Conservation (phyloP, 2,113 vertebrate genomes). For the Oostethus manadensis region DNA sequence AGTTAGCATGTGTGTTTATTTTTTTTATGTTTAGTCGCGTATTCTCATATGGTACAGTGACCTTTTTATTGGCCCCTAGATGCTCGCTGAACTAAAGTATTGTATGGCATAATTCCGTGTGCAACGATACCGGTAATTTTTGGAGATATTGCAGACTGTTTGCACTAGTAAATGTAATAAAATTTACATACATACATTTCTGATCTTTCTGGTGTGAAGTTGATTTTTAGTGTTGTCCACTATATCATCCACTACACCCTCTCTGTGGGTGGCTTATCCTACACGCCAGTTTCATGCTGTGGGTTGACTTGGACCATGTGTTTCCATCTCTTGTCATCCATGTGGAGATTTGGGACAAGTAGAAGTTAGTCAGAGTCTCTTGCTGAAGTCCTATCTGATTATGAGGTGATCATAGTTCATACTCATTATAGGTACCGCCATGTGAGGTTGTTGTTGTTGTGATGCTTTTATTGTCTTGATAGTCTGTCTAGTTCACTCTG, state of each 20-base stretch:
- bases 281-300: slow-evolving; percentile 54
- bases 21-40: no score
- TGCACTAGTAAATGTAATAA: no score
- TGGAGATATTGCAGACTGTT: no score
- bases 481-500: slow-evolving; percentile 16
- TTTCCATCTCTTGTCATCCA: slow-evolving; percentile 51
- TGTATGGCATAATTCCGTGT: no score
- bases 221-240: slow-evolving; percentile 15
- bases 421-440: background rate
- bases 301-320: slow-evolving; percentile 62
- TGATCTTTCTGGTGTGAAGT: background rate
- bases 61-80: no score
- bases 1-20: no score
- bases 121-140: no score
- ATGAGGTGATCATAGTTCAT: background rate
- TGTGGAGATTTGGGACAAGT: slow-evolving; percentile 60
- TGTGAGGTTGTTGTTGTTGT: slow-evolving; percentile 1
- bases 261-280: slow-evolving; percentile 58
- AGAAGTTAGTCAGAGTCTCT: background rate
- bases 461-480: background rate
- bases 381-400: background rate
- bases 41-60: no score
- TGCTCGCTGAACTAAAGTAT: no score
- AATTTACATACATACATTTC: no score
- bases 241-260: slow-evolving; percentile 14